Evolutionary conservation across 2,888 invertebrate species (phyloP), one percentile per base, ranked within the genome.

Genomic region (Noctua pronuba): DNA sequence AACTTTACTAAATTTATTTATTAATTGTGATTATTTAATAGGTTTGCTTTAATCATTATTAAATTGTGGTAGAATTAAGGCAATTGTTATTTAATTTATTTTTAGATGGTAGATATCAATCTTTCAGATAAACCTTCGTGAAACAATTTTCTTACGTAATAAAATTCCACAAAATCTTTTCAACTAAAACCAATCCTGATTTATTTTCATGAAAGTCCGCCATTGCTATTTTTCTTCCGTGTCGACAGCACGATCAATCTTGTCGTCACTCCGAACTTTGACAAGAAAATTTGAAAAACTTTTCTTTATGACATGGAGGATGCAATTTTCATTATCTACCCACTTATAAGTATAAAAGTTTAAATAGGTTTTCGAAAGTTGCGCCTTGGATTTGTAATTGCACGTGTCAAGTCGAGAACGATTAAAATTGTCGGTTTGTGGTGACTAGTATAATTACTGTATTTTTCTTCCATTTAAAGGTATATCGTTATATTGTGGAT

Each of bases 181-280:
- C 52, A 52, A 86, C 58, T 70, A 52, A 71, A 73, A 72, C 41
- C 65, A 72, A 75, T 71, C 31, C 41, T 65, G 46, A 80, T 67
- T 75, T 60, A 83, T 73, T 64, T 79, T 71, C 66, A 52, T 82
- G 70, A 55, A 80, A 73, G 69, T n/a, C 60, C 65, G 76, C 68
- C 72, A 73, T 70, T 49, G 67, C 78, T 70, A 72, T 87, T 79
- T 75, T 85, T 89, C 89, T 89, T 91, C 88, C 86, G 79, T 86
- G 88, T 84, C 88, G 91, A 93, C 93, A 91, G 89, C 80, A 90
- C 92, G 91, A 94, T 94, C 91, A 92, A 94, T 94, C 88, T 88
- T 83, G 87, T 86, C 88, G 89, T 92, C 92, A 91, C 89, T 90
- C 89, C 82, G 81, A 85, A 88, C 83, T 88, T 91, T 89, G 92